Base-by-base conservation (phyloP, 2,113 vertebrate genomes). In the Istiophorus platypterus region DNA sequence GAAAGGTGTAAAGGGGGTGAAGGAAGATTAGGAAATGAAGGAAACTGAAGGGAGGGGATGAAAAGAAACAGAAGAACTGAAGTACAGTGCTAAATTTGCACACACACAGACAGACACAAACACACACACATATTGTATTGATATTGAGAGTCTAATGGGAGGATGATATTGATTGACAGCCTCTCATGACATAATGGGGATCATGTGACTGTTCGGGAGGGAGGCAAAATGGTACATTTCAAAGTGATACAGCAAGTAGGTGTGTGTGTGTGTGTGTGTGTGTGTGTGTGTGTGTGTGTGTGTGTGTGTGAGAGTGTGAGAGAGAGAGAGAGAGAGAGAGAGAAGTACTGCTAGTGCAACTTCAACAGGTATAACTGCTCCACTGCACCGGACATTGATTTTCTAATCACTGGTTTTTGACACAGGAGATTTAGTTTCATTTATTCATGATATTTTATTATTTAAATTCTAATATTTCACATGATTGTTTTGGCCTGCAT, bases 131-230 rank as follows among this genome's bases (percentile, higher is more conserved):
- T n/a, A n/a, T n/a, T 58, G 47, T 85, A 80, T 76, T 80, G 84
- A 82, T 75, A 49, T 5, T 59, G 34, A 69, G 26, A 59, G 42
- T 61, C 15, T 31, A 62, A 66, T 76, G 72, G 57, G 67, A 72
- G 58, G 74, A 63, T 31, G 31, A 14, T 82, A 83, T 82, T 71
- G 81, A 91, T 67, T 88, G 72, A 79, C 70, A 70, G 18, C 54
- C 67, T 11, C 66, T 18, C 11, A 18, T 92, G 89, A 75, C 70
- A 34, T 84, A 91, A 90, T 26, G 12, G 64, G 22, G 42, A n/a
- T 29, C 78, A 82, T 6, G 71, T 83, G 81, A 85, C 75, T 51
- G 24, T 20, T n/a, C 26, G n/a, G 49, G 49, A 49, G 31, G n/a
- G 57, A 22, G 34, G 42, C 59, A 59, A 47, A 39, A 10, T 27